Base-by-base conservation (phyloP, 2,113 vertebrate genomes). In the Siniperca chuatsi region DNA sequence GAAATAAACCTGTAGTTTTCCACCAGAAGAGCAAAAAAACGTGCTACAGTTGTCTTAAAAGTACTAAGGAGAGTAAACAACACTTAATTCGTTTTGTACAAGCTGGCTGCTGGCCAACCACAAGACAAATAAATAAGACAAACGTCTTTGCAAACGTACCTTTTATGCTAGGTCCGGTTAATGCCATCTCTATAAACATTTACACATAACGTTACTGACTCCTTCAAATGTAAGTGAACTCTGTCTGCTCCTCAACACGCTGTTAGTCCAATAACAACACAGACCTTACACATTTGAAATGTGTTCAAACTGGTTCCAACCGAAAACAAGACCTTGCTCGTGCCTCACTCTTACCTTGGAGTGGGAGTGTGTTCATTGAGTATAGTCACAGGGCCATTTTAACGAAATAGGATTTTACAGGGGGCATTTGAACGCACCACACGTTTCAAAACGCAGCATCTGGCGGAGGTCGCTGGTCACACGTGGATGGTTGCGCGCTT, bases 391-490 rank as follows among this genome's bases (percentile, higher is more conserved):
- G 21, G 11, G 20, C 2, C 8, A 66, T 60, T 60, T 60, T 50
- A 4, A 25, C n/a, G 9, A 15, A 13, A 2, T 0, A 0, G 10
- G 4, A 37, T 40, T 83, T 81, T 67, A 68, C 82, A 58, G 82
- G 21, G 21, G 3, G 37, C 16, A 33, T 13, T 0, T 83, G 73
- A 93, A 93, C 52, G 76, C 55, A 65, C 2, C 91, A 23, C 33
- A 0, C 13, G 37, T 70, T 74, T 77, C 8, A 52, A 16, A 86
- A 66, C 83, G 65, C 78, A 83, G 69, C 87, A 89, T 84, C 88
- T 91, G 85, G 77, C 6, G 11, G 64, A 33, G 44, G n/a, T 40
- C 37, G 74, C 58, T 55, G 73, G 75, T 37, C 60, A 77, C 78
- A 75, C 65, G 76, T 74, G 79, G 62, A 68, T 20, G 75, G 42